Base-by-base conservation (phyloP, 2,888 invertebrate genomes). In the Ochropleura plecta region DNA sequence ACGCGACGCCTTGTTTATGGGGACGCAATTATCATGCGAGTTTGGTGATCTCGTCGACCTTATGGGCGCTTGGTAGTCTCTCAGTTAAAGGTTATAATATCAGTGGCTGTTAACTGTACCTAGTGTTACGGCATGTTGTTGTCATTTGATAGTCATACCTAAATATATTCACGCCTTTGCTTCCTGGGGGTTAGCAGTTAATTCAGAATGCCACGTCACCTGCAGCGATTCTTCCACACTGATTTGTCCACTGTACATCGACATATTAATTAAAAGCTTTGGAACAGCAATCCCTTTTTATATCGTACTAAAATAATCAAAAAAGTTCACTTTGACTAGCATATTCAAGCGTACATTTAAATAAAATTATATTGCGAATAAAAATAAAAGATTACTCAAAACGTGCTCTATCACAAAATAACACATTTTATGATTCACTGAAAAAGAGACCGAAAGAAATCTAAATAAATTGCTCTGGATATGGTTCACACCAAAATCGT, bases 1-100 rank as follows among this genome's bases (percentile, higher is more conserved):
- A 30, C 30, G 30, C 30, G 30, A 77, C 53, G 42, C 75, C 55
- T 85, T 69, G 87, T 87, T 87, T 88, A 87, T 87, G 87, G 78
- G 66, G 16, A 74, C 68, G 68, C 81, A 86, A 87, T 87, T 65
- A 83, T 85, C 84, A 70, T 71, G 46, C 46, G 71, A 65, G 73
- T 79, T 79, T 76, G 76, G 75, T 70, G 55, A 85, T 79, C 70
- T 73, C 70, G n/a, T 7, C 10, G 30, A 62, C 16, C 55, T 49
- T 72, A 73, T 82, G 40, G 69, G 10, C 48, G 71, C 68, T 67
- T 70, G 53, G 74, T 73, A 84, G 70, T 44, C 53, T 55, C 57
- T n/a, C 40, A 65, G 64, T 63, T 57, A 18, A 14, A 51, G 18
- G 42, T 62, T 44, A 42, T 76, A 18, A 42, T 62, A 7, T 20